Evolutionary conservation across 2,888 invertebrate species (phyloP).

Genomic region (Coleophora flavipennella): DNA sequence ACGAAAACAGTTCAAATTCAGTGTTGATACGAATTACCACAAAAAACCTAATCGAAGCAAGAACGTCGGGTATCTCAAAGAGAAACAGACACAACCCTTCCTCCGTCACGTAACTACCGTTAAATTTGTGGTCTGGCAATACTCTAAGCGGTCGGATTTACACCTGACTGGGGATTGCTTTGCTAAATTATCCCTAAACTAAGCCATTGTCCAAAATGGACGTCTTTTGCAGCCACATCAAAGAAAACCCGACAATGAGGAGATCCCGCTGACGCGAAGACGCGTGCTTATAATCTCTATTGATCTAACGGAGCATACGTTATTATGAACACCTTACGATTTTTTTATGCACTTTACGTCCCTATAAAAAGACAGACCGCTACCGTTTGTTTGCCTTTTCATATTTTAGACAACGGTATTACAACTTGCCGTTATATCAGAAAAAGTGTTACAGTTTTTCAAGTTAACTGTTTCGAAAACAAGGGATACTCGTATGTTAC

Average conservation of each 20-base stretch:
- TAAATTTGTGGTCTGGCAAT: conserved; percentile 29
- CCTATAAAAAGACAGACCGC: conserved; percentile 59
- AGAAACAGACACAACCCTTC: neutral
- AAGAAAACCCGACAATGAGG: conserved; percentile 50
- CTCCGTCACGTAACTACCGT: conserved; percentile 9
- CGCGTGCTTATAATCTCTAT: conserved; percentile 70
- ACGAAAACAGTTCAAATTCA: neutral
- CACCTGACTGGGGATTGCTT: conserved; percentile 39
- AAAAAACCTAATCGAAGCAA: neutral
- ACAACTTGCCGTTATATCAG: conserved; percentile 55
- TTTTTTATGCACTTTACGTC: conserved; percentile 49
- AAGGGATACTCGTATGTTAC: conserved; percentile 37
- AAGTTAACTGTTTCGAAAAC: conserved; percentile 61
- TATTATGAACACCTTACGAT: conserved; percentile 58
- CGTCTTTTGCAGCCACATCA: conserved; percentile 67
- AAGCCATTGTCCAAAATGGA: conserved; percentile 37
- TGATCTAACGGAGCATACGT: conserved; percentile 62
- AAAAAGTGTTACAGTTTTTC: conserved; percentile 65
- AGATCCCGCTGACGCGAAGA: conserved; percentile 41
- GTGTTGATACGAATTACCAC: no score
- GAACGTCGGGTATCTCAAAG: neutral
- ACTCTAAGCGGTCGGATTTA: conserved; percentile 42
- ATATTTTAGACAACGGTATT: conserved; percentile 49
- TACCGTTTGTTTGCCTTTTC: conserved; percentile 49
- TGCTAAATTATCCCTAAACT: conserved; percentile 43